Evolutionary conservation across 2,888 invertebrate genomes (phyloP).

Genomic region (Ditylenchus weischeri): DNA sequence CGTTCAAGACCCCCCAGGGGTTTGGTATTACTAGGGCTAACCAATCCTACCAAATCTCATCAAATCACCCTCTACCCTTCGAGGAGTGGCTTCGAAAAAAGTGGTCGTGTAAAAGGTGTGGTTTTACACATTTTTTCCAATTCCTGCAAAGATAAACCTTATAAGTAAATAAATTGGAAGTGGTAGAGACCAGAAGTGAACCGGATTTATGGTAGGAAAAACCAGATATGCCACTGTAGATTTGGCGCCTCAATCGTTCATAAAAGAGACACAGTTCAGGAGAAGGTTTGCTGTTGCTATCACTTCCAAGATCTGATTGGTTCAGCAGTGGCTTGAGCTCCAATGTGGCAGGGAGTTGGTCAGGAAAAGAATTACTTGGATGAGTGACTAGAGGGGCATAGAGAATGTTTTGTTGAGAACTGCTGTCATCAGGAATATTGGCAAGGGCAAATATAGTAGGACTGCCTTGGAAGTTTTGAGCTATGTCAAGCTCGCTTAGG

Average conservation of each 20-base stretch:
- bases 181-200: constrained; percentile 29
- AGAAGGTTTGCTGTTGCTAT: constrained; percentile 14
- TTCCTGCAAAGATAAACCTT: constrained; percentile 12
- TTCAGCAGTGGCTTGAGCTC: constrained; percentile 30
- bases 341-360: constrained; percentile 8
- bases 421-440: constrained; percentile 23
- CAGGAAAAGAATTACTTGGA: background rate
- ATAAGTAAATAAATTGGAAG: constrained; percentile 15
- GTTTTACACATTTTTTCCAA: no score
- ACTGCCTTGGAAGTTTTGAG: constrained; percentile 5
- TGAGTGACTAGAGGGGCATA: background rate
- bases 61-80: no score
- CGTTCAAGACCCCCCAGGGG: no score
- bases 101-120: no score
- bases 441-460: constrained; percentile 25
- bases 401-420: constrained; percentile 10
- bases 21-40: no score
- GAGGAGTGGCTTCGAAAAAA: no score
- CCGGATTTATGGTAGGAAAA: constrained; percentile 20
- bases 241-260: constrained; percentile 37
- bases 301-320: constrained; percentile 13
- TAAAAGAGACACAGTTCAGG: constrained; percentile 32
- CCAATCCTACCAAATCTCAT: no score
- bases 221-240: constrained; percentile 29
- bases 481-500: background rate